Conservation (phyloP, 2,888 invertebrate species). For the Andrena haemorrhoa region DNA sequence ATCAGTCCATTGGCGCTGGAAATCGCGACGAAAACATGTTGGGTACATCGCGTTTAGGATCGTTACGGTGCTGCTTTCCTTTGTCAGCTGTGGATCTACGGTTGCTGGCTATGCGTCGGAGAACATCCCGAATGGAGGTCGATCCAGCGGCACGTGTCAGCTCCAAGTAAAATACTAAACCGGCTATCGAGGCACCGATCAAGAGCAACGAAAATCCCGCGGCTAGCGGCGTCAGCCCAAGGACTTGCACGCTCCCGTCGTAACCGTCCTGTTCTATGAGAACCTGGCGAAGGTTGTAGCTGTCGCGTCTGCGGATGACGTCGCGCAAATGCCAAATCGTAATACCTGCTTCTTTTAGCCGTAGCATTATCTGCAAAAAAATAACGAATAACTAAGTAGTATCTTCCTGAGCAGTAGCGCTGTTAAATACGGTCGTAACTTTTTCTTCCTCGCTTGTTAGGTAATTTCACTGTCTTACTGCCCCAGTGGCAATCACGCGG, state of each 20-base stretch:
- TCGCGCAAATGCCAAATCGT: constrained; percentile 73
- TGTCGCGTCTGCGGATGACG: constrained; percentile 75
- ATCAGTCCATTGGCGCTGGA: no score
- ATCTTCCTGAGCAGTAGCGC: no score
- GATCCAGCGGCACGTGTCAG: constrained; percentile 50
- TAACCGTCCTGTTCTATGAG: constrained; percentile 74
- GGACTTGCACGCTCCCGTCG: constrained; percentile 64
- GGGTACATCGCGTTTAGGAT: not conserved
- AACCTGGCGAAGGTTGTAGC: constrained; percentile 74
- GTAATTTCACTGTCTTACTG: no score
- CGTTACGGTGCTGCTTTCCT: not conserved
- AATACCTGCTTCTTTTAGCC: constrained; percentile 77
- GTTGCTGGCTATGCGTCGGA: constrained; percentile 34
- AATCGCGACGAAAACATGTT: not conserved
- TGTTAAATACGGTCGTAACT: no score
- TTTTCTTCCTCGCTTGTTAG: no score
- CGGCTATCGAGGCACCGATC: constrained; percentile 72
- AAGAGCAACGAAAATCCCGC: constrained; percentile 77
- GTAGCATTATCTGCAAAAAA: constrained; percentile 72
- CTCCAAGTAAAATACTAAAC: constrained; percentile 75
- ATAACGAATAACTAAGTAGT: not conserved
- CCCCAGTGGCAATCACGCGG: no score
- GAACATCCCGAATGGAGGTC: constrained; percentile 11
- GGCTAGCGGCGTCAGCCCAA: constrained; percentile 77
- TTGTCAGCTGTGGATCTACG: not conserved